Base-by-base conservation (phyloP, 2,888 invertebrate genomes). In the Rhopalosiphum nymphaeae region DNA sequence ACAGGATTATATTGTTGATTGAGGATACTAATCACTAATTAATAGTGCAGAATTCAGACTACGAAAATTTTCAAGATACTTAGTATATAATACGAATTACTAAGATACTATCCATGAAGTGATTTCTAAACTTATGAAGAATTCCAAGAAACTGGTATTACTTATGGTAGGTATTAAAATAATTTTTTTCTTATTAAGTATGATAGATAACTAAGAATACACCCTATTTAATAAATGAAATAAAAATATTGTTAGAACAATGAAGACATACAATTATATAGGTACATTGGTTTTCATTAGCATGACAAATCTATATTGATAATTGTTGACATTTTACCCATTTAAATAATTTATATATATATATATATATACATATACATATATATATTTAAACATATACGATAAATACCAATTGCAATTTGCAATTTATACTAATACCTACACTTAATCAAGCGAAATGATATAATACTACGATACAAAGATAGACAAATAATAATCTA, bases 401-500 rank as follows among this genome's bases (percentile, higher is more conserved):
- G 7, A 46, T 16, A 9, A 29, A 46, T 46, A 86, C 3, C 29
- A 16, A 86, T 29, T 86, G 7, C 46, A 46, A 78, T n/a, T 78
- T 36, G 36, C 13, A 11, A n/a, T 46, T 9, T 86, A 7, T 86
- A n/a, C 4, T 29, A 46, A 86, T 49, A 46, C 4, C 46, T 29
- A 86, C 1, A 86, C 1, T 44, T 86, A 46, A 29, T 86, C 2
- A 7, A 46, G 16, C 16, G 0, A 49, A 46, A 86, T 36, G 11
- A 42, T 53, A 36, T 21, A 53, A 53, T 36, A 57, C 84, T 49
- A 42, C 57, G 90, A 94, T 42, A 36, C 94, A 92, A 93, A 90
- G 85, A 91, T 87, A 94, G 95, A 94, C 94, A 94, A 95, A 95
- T 95, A 95, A 91, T 95, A 95, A 91, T 95, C 96, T 96, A 98